Evolutionary conservation across 2,888 invertebrate genomes (phyloP), one percentile per base, ranked within the genome.

Genomic region (Acheta domesticus): DNA sequence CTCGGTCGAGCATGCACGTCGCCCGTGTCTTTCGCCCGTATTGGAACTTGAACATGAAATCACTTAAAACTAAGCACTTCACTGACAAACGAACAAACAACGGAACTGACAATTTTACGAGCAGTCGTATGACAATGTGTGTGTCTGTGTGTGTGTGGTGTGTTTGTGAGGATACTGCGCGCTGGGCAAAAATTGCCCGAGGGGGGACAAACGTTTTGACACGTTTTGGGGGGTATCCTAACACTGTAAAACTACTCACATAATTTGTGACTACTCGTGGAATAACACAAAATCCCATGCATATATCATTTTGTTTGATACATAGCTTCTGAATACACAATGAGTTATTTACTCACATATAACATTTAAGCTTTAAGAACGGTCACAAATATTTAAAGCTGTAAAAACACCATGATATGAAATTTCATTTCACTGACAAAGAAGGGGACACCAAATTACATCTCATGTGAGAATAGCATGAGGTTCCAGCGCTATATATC

Each of bases 341-440:
- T 62, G 62, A 62, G 62, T 62, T 62, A 62, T 62, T 19, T 62
- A 62, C n/a, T 62, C 62, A 62, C 62, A 62, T 62, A 62, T 62
- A 62, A 62, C 62, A 62, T n/a, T 62, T 62, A 62, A 62, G 62
- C 62, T 62, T 62, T 62, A 62, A 62, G 62, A 62, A 62, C 62
- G 16, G 62, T 62, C 62, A 62, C 62, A 62, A n/a, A 19, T 62
- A 62, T n/a, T n/a, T 62, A n/a, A 62, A 62, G 62, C 62, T 62
- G 62, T n/a, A 62, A n/a, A 62, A 62, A 62, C 62, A 62, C 62
- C 62, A 19, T n/a, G 62, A 62, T 62, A 62, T 62, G 62, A 62
- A 62, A 62, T 62, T 62, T 62, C 62, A 62, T 62, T 14, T 62
- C n/a, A 62, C 62, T 62, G 62, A 62, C 62, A 62, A 62, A 62